These are phyloP conservation scores for Manis javanica DNA, from an alignment of 2,797 vertebrate species.

Conservation along the genomic window DNA sequence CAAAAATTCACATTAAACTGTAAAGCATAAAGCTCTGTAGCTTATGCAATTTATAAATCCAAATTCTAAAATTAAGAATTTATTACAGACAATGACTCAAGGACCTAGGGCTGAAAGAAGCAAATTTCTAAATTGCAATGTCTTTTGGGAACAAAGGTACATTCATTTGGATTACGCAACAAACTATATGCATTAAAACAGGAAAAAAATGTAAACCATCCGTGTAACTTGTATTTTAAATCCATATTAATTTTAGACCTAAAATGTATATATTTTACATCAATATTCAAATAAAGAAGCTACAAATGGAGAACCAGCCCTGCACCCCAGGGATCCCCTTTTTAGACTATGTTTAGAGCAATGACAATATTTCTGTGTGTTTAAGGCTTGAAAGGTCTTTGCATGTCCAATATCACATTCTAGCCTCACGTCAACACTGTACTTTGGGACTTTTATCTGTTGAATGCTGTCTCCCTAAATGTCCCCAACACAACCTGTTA, in stretches of 20 bases:
- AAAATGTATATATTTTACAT: background rate
- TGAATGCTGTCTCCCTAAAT: too few species aligned
- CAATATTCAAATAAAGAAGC: background rate
- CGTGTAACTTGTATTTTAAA: background rate
- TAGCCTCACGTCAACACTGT: accelerated
- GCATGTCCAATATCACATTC: accelerated
- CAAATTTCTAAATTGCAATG: background rate
- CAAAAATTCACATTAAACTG: background rate
- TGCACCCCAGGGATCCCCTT: background rate
- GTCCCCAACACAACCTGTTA: accelerated
- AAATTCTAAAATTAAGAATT: conserved; percentile 28
- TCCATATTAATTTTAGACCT: background rate
- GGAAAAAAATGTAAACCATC: background rate
- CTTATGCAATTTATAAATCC: background rate
- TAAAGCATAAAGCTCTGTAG: background rate
- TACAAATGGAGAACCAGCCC: accelerated
- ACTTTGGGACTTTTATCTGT: accelerated
- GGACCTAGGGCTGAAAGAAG: background rate
- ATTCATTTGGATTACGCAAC: background rate
- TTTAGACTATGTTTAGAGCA: background rate
- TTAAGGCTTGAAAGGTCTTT: background rate
- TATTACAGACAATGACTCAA: background rate
- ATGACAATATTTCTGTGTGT: accelerated
- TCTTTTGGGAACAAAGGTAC: background rate
- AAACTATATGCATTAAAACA: background rate